Evolutionary conservation across 2,113 vertebrate species (phyloP).

Genomic region (Ursus arctos): DNA sequence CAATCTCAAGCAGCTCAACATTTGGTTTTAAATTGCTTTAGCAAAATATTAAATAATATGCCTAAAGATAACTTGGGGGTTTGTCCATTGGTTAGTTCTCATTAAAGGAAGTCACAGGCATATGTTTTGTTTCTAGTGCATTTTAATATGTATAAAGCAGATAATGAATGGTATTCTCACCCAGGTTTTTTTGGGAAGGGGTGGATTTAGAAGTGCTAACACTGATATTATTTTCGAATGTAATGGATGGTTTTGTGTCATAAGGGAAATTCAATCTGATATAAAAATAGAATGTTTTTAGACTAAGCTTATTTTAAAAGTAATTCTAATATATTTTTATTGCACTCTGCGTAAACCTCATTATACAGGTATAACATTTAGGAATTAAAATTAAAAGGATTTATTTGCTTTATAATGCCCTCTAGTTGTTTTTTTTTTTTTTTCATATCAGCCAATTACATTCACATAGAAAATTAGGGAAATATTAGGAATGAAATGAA

Average conservation of each 20-base stretch:
- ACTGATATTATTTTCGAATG: background rate
- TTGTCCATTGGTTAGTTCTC: background rate
- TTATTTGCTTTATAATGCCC: background rate
- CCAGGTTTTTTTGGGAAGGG: background rate
- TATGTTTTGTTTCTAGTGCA: background rate
- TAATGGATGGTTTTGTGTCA: background rate
- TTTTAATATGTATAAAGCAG: background rate
- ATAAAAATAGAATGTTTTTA: background rate
- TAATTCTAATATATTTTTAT: background rate
- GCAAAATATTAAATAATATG: background rate
- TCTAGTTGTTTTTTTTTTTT: background rate
- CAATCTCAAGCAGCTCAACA: background rate
- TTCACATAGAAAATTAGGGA: background rate
- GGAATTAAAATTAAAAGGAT: background rate
- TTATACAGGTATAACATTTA: background rate
- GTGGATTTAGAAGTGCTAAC: background rate
- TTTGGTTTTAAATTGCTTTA: conserved; percentile 21
- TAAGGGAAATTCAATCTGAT: background rate
- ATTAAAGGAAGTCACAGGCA: background rate
- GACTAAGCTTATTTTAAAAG: background rate
- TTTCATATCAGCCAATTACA: background rate
- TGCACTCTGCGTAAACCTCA: background rate
- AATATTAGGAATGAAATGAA: background rate
- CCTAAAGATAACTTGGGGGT: background rate
- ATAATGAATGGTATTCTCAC: background rate